Evolutionary conservation across 2,113 vertebrate species (phyloP).

Genomic region (Stictonetta naevosa): DNA sequence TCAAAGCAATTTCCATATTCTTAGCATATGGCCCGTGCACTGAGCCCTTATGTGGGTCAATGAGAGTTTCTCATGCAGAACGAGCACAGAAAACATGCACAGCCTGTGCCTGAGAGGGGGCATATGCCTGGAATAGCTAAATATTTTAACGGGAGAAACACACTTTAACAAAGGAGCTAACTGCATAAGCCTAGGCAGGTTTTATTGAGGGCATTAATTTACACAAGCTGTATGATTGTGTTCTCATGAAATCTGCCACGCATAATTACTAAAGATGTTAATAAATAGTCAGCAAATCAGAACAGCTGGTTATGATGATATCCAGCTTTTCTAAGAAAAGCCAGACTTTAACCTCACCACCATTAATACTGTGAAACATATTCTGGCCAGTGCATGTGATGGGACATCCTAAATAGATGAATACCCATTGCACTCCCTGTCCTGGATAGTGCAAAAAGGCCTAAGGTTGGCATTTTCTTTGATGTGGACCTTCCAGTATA

Average conservation of each 20-base stretch:
- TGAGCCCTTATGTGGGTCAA: slow-evolving; percentile 53
- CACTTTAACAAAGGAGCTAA: slow-evolving; percentile 29
- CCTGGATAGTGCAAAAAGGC: slow-evolving; percentile 62
- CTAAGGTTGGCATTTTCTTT: slow-evolving; percentile 67
- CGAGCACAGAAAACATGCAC: neutral
- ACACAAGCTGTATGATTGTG: slow-evolving; percentile 62
- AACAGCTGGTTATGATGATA: slow-evolving; percentile 70
- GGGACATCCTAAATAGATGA: slow-evolving; percentile 33
- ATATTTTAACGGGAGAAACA: slow-evolving; percentile 40
- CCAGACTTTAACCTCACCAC: slow-evolving; percentile 59
- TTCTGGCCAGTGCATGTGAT: slow-evolving; percentile 38
- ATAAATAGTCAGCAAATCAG: slow-evolving; percentile 63
- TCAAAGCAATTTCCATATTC: slow-evolving; percentile 37
- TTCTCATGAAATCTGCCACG: slow-evolving; percentile 58
- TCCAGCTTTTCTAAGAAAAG: slow-evolving; percentile 55
- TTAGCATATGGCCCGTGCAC: neutral
- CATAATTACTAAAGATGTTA: slow-evolving; percentile 67
- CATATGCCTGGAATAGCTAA: slow-evolving; percentile 43
- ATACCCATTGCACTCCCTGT: slow-evolving; percentile 14
- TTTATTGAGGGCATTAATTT: slow-evolving; percentile 57
- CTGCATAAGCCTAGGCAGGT: neutral
- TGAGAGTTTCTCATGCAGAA: slow-evolving; percentile 65
- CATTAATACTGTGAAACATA: slow-evolving; percentile 55
- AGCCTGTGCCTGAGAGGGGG: slow-evolving; percentile 38
- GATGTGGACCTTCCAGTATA: slow-evolving; percentile 59